Evolutionary conservation across 2,888 invertebrate genomes (phyloP).

Genomic region (Drosophila vallismaia): DNA sequence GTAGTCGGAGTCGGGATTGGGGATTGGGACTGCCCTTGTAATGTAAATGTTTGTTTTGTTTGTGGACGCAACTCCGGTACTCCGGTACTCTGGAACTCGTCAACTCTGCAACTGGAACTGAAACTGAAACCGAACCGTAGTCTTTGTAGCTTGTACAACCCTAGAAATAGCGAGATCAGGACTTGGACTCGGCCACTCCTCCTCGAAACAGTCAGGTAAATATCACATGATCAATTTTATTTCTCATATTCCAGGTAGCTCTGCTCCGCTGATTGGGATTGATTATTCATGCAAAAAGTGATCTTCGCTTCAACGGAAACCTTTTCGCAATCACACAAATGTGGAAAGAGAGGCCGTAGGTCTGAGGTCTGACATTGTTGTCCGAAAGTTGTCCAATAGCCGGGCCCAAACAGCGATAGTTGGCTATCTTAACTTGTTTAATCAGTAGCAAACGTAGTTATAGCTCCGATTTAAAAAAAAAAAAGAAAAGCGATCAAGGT

Average conservation of each 20-base stretch:
- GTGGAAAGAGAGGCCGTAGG: slow-evolving; percentile 24
- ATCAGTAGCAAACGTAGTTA: slow-evolving; percentile 43
- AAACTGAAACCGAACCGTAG: slow-evolving; percentile 76
- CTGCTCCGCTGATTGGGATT: neutral
- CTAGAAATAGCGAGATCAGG: slow-evolving; percentile 43
- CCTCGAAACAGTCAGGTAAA: slow-evolving; percentile 28
- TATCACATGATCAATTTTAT: neutral
- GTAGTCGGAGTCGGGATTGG: slow-evolving; percentile 12
- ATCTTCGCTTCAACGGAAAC: slow-evolving; percentile 36
- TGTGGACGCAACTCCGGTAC: slow-evolving; percentile 16
- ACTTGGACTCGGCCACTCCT: slow-evolving; percentile 37
- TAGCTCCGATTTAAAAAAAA: slow-evolving; percentile 37
- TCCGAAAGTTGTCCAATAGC: slow-evolving; percentile 31
- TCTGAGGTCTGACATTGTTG: slow-evolving; percentile 2
- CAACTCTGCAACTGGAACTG: slow-evolving; percentile 52
- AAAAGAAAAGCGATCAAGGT: slow-evolving; percentile 64
- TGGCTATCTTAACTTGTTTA: slow-evolving; percentile 48
- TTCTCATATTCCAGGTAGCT: slow-evolving; percentile 21
- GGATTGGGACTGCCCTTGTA: slow-evolving; percentile 20
- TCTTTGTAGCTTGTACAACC: slow-evolving; percentile 50
- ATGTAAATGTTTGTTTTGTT: slow-evolving; percentile 58
- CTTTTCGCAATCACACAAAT: slow-evolving; percentile 36
- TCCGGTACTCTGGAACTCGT: too few relatives aligned
- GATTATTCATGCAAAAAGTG: slow-evolving; percentile 35
- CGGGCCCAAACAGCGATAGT: slow-evolving; percentile 24